Base-by-base conservation (phyloP, 2,888 invertebrate species). In the Ectobius pallidus region DNA sequence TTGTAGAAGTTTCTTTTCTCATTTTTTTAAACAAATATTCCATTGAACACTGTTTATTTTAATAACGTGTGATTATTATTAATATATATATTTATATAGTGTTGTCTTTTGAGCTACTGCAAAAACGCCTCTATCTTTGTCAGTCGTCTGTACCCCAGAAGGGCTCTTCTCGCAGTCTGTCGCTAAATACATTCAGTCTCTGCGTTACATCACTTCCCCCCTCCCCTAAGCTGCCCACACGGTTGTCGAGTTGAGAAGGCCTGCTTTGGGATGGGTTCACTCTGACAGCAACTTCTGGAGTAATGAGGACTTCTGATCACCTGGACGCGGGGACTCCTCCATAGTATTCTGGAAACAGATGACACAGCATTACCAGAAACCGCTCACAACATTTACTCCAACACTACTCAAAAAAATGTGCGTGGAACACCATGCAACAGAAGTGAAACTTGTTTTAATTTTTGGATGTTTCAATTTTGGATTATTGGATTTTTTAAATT, bases 231-330 rank as follows among this genome's bases (percentile, higher is more conserved):
- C 55, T 55, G 55, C 55, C 27, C 55, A 27, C 55, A 55, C n/a
- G 25, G 22, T 14, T 34, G 69, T 30, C 32, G 32, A 20, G n/a
- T 20, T 32, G 69, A 55, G 52, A 44, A 69, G 34, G 52, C 39
- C 58, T 55, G 34, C 65, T 63, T 49, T 22, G 55, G 55, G 55
- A 42, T n/a, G 25, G 44, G 42, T 44, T 90, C 89, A 91, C 88
- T 94, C 93, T 79, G 94, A 94, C 82, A 95, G 87, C 82, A 94
- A 87, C 85, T 94, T 93, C 87, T 94, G 93, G 80, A 94, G 88
- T 83, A 94, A 87, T 82, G 93, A 93, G 79, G 93, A 91, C 77
- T 82, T 91, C 85, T 90, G 90, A 88, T 92, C 92, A 88, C 90
- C 90, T 86, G 87, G 90, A 84, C 87, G 89, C 49, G 78, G 77